Evolutionary conservation across 1,140 invertebrate species (phyloP).

Genomic region (Cryptotermes secundus): DNA sequence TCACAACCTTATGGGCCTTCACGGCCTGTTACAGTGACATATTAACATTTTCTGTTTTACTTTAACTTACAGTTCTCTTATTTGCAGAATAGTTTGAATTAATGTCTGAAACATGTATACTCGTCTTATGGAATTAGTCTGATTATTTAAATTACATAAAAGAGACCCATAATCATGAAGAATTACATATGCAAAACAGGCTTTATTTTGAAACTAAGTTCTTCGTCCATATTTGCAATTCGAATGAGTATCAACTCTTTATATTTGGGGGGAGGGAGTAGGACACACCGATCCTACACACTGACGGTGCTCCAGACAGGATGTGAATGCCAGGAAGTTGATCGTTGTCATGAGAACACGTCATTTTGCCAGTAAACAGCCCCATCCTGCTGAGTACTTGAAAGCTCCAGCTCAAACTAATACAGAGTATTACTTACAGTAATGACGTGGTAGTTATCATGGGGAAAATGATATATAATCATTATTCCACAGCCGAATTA

Average conservation of each 20-base stretch:
- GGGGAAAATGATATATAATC: not conserved
- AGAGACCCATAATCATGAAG: not conserved
- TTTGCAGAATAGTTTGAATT: too few species aligned
- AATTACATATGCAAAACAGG: not conserved
- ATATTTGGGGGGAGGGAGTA: not conserved
- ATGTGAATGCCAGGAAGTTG: not conserved
- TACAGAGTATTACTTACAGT: not conserved
- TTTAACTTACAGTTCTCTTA: too few species aligned
- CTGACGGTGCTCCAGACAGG: not conserved
- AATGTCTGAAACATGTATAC: too few species aligned
- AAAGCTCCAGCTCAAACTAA: not conserved
- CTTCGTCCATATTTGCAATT: not conserved
- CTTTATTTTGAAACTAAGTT: not conserved
- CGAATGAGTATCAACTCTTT: not conserved
- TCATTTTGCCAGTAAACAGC: not conserved
- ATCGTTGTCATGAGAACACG: not conserved
- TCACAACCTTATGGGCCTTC: too few species aligned
- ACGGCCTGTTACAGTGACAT: too few species aligned
- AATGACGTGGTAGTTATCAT: not conserved
- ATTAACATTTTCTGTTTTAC: too few species aligned
- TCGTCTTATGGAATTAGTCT: too few species aligned
- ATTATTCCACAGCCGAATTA: not conserved
- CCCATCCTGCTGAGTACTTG: not conserved
- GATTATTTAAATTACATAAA: not conserved
- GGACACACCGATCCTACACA: not conserved